These are phyloP conservation scores for Procavia capensis DNA, from an alignment of 2,113 vertebrate species.

Conservation along the genomic window DNA sequence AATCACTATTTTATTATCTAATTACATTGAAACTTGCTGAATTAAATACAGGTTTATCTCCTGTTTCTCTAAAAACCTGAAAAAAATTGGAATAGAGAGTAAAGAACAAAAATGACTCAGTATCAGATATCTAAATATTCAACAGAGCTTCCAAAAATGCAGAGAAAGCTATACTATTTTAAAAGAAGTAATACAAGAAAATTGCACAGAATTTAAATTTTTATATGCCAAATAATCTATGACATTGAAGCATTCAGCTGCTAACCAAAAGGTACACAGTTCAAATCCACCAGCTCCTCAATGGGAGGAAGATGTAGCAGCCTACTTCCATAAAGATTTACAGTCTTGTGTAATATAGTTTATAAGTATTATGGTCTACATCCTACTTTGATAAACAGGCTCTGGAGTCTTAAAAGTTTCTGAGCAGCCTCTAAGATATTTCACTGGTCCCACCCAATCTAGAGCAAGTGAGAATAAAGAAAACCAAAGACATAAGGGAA, in stretches of 20 bases:
- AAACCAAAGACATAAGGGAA: too few relatives aligned
- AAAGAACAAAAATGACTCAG: not conserved
- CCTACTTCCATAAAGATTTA: not conserved
- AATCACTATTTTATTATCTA: slow-evolving; percentile 24
- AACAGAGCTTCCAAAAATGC: not conserved
- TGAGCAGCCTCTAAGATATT: too few relatives aligned
- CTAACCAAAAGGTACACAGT: not conserved
- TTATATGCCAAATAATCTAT: not conserved
- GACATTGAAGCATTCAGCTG: not conserved
- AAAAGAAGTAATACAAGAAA: not conserved
- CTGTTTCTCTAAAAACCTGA: not conserved
- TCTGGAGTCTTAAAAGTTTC: too few relatives aligned
- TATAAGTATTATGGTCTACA: too few relatives aligned
- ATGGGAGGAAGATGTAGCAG: not conserved
- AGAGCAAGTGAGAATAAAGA: too few relatives aligned
- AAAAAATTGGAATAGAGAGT: not conserved
- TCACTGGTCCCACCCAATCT: too few relatives aligned
- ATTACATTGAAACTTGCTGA: slow-evolving; percentile 22
- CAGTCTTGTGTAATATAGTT: too few relatives aligned
- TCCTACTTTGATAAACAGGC: too few relatives aligned
- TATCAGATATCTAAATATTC: not conserved
- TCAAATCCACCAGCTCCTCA: not conserved
- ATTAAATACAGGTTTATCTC: not conserved
- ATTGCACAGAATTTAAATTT: not conserved
- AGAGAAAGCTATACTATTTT: not conserved